Evolutionary conservation across 2,797 vertebrate species (phyloP).

Genomic region (Sandelia bainsii): DNA sequence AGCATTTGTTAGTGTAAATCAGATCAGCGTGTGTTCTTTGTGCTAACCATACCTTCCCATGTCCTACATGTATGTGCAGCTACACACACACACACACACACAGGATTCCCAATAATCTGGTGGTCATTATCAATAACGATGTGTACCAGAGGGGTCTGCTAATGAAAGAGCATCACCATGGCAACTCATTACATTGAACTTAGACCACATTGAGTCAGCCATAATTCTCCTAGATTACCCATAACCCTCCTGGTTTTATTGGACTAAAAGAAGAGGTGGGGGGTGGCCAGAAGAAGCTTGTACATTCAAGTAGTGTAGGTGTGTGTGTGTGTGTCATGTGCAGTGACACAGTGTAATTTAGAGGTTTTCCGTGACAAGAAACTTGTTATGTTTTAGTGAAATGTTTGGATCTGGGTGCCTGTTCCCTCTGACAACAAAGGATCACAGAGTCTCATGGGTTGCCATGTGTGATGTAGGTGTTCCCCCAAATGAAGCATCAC

Average conservation of each 20-base stretch:
- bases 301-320: neutral
- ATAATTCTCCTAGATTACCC: conserved; percentile 67
- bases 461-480: conserved; percentile 41
- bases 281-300: neutral
- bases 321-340: conserved; percentile 12
- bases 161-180: conserved; percentile 66
- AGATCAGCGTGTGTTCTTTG: too few species aligned
- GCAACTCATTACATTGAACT: conserved; percentile 61
- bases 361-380: conserved; percentile 25
- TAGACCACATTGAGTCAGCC: conserved; percentile 36
- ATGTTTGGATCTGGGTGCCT: neutral
- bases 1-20: too few species aligned
- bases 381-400: neutral
- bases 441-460: conserved; percentile 30
- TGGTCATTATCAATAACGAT: conserved; percentile 67
- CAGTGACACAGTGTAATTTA: conserved; percentile 31
- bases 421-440: conserved; percentile 23
- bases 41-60: too few species aligned
- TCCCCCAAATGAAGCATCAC: conserved; percentile 25
- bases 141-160: conserved; percentile 27
- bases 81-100: conserved; percentile 4
- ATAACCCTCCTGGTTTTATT: conserved; percentile 54
- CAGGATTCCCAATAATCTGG: conserved; percentile 32
- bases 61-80: neutral
- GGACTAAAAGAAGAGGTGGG: conserved; percentile 24